Evolutionary conservation across 2,797 vertebrate species (phyloP).

Genomic region (Odontamblyopus rebecca): DNA sequence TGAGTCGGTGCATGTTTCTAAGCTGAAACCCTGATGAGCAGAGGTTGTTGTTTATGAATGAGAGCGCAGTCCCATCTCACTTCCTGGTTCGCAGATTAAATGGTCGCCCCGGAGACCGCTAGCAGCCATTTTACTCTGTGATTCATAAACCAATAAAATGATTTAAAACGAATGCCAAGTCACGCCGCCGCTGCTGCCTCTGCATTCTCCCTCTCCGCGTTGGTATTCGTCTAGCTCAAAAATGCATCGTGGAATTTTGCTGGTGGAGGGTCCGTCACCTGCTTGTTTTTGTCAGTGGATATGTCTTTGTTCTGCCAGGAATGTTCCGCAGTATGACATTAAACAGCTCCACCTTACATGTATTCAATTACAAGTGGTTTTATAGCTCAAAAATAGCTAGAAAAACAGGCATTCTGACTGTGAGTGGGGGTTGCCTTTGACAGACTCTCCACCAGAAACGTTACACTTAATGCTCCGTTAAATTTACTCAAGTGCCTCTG

Average conservation of each 20-base stretch:
- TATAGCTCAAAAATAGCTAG: no score
- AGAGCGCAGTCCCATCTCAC: background rate
- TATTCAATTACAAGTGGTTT: no score
- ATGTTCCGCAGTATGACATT: no score
- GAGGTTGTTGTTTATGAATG: slow-evolving; percentile 9
- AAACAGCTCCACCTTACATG: no score
- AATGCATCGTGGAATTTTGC: no score
- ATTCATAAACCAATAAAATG: slow-evolving; percentile 16
- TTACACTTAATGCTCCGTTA: no score
- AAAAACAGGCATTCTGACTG: no score
- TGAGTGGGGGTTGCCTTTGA: no score
- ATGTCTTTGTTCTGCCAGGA: no score
- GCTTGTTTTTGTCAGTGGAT: no score
- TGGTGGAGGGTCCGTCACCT: no score
- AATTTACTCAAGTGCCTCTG: slow-evolving; percentile 51
- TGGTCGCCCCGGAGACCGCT: background rate
- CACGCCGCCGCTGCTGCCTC: background rate
- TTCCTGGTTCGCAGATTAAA: slow-evolving; percentile 12
- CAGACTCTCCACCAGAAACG: no score
- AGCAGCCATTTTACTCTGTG: slow-evolving; percentile 6
- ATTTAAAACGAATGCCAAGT: slow-evolving; percentile 1
- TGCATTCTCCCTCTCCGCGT: slow-evolving; percentile 20
- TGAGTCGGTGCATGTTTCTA: background rate
- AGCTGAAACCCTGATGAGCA: background rate
- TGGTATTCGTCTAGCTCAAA: slow-evolving; percentile 29